Conservation (phyloP, 2,797 vertebrate species). For the Coccyzus lansbergi region DNA sequence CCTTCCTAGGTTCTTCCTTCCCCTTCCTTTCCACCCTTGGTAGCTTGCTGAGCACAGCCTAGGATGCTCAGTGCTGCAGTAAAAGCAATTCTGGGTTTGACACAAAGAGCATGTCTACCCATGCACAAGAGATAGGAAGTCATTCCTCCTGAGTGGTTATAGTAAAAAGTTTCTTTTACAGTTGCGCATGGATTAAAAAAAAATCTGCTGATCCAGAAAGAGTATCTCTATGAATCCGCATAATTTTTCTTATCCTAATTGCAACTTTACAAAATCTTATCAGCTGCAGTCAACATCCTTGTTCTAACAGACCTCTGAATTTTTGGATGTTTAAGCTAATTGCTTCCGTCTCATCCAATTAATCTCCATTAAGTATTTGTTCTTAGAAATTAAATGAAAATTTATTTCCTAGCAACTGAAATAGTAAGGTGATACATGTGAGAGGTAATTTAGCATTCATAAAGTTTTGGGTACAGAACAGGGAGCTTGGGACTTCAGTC, state of each 20-base stretch:
- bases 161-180: background rate
- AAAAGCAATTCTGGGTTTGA: background rate
- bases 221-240: background rate
- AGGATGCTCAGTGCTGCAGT: background rate
- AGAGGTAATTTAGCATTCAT: background rate
- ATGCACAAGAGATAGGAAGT: background rate
- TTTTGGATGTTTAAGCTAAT: conserved; percentile 9
- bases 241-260: background rate
- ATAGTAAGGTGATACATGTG: background rate
- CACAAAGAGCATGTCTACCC: background rate
- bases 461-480: background rate
- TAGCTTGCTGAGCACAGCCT: background rate
- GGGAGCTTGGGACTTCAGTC: background rate
- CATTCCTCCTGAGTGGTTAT: background rate
- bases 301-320: background rate
- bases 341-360: background rate
- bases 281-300: background rate
- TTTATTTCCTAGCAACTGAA: background rate
- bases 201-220: background rate
- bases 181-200: background rate
- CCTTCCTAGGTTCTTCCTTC: background rate
- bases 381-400: conserved; percentile 4
- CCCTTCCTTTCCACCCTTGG: background rate
- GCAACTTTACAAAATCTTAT: background rate
- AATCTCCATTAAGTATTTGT: background rate